Conservation (phyloP, 1,140 invertebrate genomes). For the Bombus difficillimus region DNA sequence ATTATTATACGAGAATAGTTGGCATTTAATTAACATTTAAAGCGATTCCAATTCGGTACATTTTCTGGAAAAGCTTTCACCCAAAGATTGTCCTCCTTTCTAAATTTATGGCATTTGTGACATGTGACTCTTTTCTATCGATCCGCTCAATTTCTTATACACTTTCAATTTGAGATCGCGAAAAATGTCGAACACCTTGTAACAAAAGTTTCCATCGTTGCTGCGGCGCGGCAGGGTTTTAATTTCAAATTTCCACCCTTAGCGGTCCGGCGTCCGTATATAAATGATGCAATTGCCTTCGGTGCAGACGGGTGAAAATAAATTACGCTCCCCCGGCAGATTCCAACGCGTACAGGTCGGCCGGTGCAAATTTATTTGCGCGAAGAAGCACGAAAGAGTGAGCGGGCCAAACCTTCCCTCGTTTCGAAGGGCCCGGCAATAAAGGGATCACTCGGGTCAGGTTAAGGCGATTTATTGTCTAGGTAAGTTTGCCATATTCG, state of each 20-base stretch:
- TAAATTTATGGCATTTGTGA: too few species aligned
- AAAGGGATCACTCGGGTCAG: conserved; percentile 51
- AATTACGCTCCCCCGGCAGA: conserved; percentile 36
- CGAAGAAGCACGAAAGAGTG: conserved; percentile 47
- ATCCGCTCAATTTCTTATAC: neutral
- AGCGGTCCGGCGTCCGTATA: conserved; percentile 22
- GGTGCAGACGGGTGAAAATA: conserved; percentile 48
- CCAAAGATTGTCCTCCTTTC: too few species aligned
- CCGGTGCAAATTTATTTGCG: conserved; percentile 58
- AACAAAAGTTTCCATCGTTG: neutral
- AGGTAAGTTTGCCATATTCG: conserved; percentile 45
- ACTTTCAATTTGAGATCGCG: neutral
- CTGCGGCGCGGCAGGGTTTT: neutral
- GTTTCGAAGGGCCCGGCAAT: conserved; percentile 34
- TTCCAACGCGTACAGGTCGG: conserved; percentile 29
- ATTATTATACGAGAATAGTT: too few species aligned
- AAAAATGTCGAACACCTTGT: neutral
- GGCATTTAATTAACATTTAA: too few species aligned
- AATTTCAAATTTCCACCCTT: conserved; percentile 44
- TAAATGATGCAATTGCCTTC: conserved; percentile 56
- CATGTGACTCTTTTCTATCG: neutral
- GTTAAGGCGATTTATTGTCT: conserved; percentile 53
- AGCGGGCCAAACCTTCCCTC: neutral
- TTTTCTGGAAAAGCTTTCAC: too few species aligned
- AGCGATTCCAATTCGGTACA: too few species aligned